Evolutionary conservation across 2,888 invertebrate genomes (phyloP).

Genomic region (Coenonympha arcania): DNA sequence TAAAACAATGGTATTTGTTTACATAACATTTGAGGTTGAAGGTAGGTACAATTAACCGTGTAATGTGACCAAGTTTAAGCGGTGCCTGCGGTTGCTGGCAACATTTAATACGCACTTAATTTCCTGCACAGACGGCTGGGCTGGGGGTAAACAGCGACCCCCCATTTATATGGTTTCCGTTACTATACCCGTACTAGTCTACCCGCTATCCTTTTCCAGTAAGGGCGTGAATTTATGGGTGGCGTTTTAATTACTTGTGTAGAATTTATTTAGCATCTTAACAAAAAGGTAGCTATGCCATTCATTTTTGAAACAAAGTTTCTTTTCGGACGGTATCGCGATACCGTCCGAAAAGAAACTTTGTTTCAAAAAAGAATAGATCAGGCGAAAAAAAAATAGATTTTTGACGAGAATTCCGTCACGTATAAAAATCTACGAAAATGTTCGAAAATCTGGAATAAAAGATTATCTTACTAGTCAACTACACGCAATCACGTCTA

Average conservation of each 20-base stretch:
- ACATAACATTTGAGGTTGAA: conserved; percentile 1
- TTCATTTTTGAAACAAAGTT: too few relatives aligned
- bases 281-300: too few relatives aligned
- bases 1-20: conserved; percentile 8
- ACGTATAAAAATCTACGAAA: too few relatives aligned
- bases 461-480: too few relatives aligned
- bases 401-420: too few relatives aligned
- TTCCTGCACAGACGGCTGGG: conserved; percentile 28
- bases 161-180: conserved; percentile 25
- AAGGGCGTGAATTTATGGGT: neutral
- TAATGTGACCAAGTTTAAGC: conserved; percentile 14
- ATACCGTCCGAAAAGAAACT: too few relatives aligned
- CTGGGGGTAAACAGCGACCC: conserved; percentile 24
- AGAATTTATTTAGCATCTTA: neutral
- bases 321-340: too few relatives aligned
- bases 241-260: neutral
- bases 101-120: conserved; percentile 27
- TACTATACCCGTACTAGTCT: conserved; percentile 15
- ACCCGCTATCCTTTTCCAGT: conserved; percentile 12
- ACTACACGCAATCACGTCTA: too few relatives aligned
- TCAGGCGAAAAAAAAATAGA: too few relatives aligned
- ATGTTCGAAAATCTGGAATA: too few relatives aligned
- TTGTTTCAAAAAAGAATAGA: too few relatives aligned
- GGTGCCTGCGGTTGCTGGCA: conserved; percentile 22
- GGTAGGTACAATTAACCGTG: conserved; percentile 1